Base-by-base conservation (phyloP, 2,113 vertebrate genomes). In the Casuarius casuarius region DNA sequence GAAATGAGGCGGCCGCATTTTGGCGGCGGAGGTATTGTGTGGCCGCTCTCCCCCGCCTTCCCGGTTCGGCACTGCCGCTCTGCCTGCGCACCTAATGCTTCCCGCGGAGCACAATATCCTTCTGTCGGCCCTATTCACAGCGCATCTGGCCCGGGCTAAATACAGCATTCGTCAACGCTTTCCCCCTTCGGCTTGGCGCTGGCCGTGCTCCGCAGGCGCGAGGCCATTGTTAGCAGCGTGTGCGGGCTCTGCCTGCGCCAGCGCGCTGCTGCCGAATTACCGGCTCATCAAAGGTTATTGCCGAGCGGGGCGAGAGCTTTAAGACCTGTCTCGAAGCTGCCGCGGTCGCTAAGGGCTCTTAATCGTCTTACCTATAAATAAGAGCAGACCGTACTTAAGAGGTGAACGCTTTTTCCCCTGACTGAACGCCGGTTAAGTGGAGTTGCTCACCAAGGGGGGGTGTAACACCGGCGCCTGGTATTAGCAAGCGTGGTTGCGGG, bases 291-390 rank as follows among this genome's bases (percentile, higher is more conserved):
- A 92, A 94, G 89, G 92, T 96, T 92, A 89, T 70, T 94, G 90
- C 88, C 79, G 89, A 92, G 74, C 25, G 3, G 10, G 56, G 63
- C 0, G 28, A 91, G 94, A 94, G 96, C 94, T 94, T 90, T 95
- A 96, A 96, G 85, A 83, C 79, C 52, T 72, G 85, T 90, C 94
- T 96, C 90, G 19, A 94, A 94, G 85, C 90, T 89, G 90, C 86
- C n/a, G 48, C 93, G 82, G 91, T 82, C 96, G 68, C 95, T 94
- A 51, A 95, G 87, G 94, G 87, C 95, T 94, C 94, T 92, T 96
- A 96, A 96, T 96, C 84, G 89, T 70, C 87, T 96, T 96, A 89
- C 84, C 95, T 89, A 87, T 97, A 96, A 95, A 97, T 97, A 96
- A 97, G 94, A 97, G 93, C 73, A 94, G 95, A 25, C 73, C 1